Evolutionary conservation across 2,888 invertebrate species (phyloP).

Genomic region (Anoplius nigerrimus): DNA sequence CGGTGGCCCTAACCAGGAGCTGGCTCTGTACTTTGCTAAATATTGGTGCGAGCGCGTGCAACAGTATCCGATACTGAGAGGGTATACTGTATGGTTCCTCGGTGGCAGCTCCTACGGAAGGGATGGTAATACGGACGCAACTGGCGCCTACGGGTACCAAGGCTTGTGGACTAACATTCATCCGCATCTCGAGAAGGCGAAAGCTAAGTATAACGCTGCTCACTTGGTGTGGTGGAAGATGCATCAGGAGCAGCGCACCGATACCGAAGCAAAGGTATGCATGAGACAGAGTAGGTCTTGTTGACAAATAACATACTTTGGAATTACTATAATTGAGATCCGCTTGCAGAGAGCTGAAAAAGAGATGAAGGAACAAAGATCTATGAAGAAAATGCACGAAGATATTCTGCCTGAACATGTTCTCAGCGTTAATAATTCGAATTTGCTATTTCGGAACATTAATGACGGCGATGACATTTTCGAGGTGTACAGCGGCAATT

Average conservation of each 20-base stretch:
- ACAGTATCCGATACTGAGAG: slow-evolving; percentile 59
- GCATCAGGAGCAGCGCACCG: slow-evolving; percentile 15
- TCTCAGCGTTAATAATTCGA: slow-evolving; percentile 48
- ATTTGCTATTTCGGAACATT: slow-evolving; percentile 53
- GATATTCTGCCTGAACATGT: slow-evolving; percentile 54
- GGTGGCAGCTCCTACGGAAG: slow-evolving; percentile 57
- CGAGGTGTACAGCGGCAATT: slow-evolving; percentile 44
- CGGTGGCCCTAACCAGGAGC: slow-evolving; percentile 82
- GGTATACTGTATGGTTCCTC: slow-evolving; percentile 64
- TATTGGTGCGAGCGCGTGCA: slow-evolving; percentile 67
- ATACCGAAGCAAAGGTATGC: slow-evolving; percentile 5
- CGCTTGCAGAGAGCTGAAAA: slow-evolving; percentile 25
- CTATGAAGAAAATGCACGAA: slow-evolving; percentile 35
- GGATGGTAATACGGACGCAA: slow-evolving; percentile 58
- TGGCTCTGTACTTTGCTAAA: slow-evolving; percentile 75
- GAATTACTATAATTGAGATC: background rate
- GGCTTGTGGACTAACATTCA: slow-evolving; percentile 55
- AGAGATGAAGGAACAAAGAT: slow-evolving; percentile 27
- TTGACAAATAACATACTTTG: background rate
- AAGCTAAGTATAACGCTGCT: slow-evolving; percentile 25
- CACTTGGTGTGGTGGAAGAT: slow-evolving; percentile 38
- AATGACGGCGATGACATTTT: slow-evolving; percentile 61
- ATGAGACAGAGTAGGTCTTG: slow-evolving; percentile 19
- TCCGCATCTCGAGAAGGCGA: slow-evolving; percentile 46
- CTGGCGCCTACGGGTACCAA: slow-evolving; percentile 64